These are phyloP conservation scores for Edolisoma coerulescens DNA, from an alignment of 2,113 vertebrate species.

Conservation along the genomic window DNA sequence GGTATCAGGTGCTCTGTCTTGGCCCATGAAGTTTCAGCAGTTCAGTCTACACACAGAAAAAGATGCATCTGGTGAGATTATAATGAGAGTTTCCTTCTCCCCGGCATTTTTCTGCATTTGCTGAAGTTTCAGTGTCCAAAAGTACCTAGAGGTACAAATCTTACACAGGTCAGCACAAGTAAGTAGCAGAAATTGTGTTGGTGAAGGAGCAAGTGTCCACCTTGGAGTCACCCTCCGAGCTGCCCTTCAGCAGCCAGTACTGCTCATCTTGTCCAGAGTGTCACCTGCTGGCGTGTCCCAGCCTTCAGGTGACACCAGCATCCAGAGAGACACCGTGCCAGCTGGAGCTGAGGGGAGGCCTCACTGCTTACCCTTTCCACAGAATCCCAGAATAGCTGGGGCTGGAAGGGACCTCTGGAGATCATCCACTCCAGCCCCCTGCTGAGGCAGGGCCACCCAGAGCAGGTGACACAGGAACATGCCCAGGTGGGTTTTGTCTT, in stretches of 20 bases:
- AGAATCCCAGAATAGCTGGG: neutral
- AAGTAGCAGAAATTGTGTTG: neutral
- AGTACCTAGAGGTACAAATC: neutral
- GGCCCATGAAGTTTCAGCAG: neutral
- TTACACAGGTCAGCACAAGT: neutral
- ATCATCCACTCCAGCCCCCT: neutral
- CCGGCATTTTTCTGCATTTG: neutral
- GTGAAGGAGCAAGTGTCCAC: neutral
- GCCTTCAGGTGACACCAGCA: neutral
- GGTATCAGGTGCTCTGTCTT: neutral
- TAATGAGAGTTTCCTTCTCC: neutral
- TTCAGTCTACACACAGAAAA: neutral
- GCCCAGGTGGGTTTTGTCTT: neutral
- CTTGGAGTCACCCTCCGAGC: fast-evolving
- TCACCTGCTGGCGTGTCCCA: neutral
- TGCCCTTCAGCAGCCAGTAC: neutral
- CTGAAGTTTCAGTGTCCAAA: neutral
- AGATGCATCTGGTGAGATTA: neutral
- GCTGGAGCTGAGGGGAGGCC: neutral
- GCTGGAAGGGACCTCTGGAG: neutral
- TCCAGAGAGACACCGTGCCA: neutral
- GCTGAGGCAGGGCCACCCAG: neutral
- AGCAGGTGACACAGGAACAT: neutral
- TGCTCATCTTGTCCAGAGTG: neutral
- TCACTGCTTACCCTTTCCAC: neutral